These are phyloP conservation scores for Polyommatus icarus DNA, from an alignment of 2,888 invertebrate species.

Conservation along the genomic window DNA sequence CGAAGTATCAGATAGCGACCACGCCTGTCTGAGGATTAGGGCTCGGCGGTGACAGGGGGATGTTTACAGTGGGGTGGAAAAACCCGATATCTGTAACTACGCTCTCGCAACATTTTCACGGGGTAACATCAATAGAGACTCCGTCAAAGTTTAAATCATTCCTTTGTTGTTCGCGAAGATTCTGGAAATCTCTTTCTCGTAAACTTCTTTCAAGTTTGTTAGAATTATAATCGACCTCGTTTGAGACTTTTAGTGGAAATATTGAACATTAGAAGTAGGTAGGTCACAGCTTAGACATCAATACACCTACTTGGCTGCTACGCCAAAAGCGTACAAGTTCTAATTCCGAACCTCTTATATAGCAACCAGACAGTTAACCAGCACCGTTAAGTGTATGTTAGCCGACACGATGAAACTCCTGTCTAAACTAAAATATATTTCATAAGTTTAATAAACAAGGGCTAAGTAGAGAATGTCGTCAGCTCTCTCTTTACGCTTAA, in stretches of 20 bases:
- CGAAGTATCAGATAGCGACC: slow-evolving; percentile 45
- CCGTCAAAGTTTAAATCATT: slow-evolving; percentile 11
- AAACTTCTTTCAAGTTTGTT: not conserved
- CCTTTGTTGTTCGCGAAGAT: not conserved
- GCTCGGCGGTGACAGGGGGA: slow-evolving; percentile 38
- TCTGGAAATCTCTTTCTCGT: not conserved
- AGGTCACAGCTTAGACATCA: not conserved
- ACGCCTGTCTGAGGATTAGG: slow-evolving; percentile 51
- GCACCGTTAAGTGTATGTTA: not conserved
- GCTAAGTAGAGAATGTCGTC: slow-evolving; percentile 27
- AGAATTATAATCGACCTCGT: not conserved
- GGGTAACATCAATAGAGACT: slow-evolving; percentile 18
- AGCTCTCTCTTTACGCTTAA: slow-evolving; percentile 49
- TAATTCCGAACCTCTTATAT: not conserved
- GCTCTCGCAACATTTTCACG: slow-evolving; percentile 24
- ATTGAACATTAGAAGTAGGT: not conserved
- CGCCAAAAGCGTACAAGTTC: not conserved
- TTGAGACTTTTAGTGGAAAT: not conserved
- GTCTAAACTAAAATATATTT: not conserved
- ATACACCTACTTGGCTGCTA: not conserved
- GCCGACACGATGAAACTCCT: not conserved
- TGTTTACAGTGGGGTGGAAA: slow-evolving; percentile 51
- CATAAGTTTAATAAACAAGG: slow-evolving; percentile 19
- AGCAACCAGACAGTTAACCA: not conserved
- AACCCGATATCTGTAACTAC: slow-evolving; percentile 55